A percentile compares a stretch with the other conserved stretches of the same genome.
These are phyloP conservation scores for Drosophila subsilvestris DNA, from an alignment of 2,888 invertebrate genomes.

Conservation along the genomic window DNA sequence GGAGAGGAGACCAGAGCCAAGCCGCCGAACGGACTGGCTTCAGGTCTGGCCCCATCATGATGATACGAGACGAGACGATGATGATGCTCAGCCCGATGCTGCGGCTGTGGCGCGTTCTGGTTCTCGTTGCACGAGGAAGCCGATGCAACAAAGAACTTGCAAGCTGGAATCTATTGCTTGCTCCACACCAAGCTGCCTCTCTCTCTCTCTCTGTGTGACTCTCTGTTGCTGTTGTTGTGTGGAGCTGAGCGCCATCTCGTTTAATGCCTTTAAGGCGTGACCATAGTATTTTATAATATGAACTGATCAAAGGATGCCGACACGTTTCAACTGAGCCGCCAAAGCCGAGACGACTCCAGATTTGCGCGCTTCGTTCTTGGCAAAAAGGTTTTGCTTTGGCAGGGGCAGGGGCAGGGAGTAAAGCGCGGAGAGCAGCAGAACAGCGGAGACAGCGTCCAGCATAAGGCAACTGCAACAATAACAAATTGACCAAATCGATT, in stretches of 20 bases:
- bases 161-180: slow-evolving; percentile 72
- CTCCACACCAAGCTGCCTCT: slow-evolving; percentile 13
- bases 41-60: slow-evolving; percentile 49
- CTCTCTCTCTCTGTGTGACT: slow-evolving; percentile 4
- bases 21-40: slow-evolving; percentile 48
- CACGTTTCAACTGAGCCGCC: slow-evolving; percentile 82
- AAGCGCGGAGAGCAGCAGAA: slow-evolving; percentile 15
- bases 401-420: slow-evolving; percentile 14
- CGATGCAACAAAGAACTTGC: slow-evolving; percentile 65
- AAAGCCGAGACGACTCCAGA: slow-evolving; percentile 69
- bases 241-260: slow-evolving; percentile 84
- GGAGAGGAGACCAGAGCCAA: slow-evolving; percentile 10
- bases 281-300: slow-evolving; percentile 84
- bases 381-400: slow-evolving; percentile 51
- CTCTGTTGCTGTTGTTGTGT: slow-evolving; percentile 53
- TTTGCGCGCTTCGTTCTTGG: slow-evolving; percentile 68
- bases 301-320: slow-evolving; percentile 84
- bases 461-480: slow-evolving; percentile 67
- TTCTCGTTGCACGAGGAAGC: slow-evolving; percentile 51
- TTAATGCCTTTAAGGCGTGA: slow-evolving; percentile 85
- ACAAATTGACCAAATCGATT: slow-evolving; percentile 80
- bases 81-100: slow-evolving; percentile 27
- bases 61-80: slow-evolving; percentile 35
- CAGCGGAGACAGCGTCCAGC: slow-evolving; percentile 19
- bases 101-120: slow-evolving; percentile 25